Base-by-base conservation (phyloP, 2,113 vertebrate species). In the Oryzias javanicus region DNA sequence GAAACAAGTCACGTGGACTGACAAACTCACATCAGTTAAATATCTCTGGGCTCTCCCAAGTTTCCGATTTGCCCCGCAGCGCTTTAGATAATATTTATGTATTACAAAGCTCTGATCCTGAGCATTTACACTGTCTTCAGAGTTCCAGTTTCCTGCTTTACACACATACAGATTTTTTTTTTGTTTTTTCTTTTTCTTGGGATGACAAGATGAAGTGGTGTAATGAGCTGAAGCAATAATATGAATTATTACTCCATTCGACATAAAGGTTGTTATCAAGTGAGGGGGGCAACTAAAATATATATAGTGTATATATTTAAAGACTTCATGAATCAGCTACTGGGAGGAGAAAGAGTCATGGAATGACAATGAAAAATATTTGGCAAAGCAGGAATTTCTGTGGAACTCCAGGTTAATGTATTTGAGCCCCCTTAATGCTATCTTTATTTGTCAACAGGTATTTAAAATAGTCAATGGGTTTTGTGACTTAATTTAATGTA, bases 21-120 rank as follows among this genome's bases (percentile, higher is more conserved):
- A 35, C 8, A 22, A 35, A 35, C 35, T 12, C 35, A 35, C 35
- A 8, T 35, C 35, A 35, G 35, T 35, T 35, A 35, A 35, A 35
- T 35, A 12, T 35, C 35, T 10, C 35, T 35, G 35, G 10, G 35
- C 35, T 35, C 35, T 35, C 35, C 35, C 35, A 35, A 35, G 41
- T 17, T 29, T 10, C 16, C n/a, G 24, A 52, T 42, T 19, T 24
- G 40, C 10, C 15, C 20, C 25, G 60, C 40, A 56, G 13, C 41
- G 51, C 22, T 60, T 10, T 57, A 61, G 63, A 47, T 27, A 54
- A 53, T 2, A 18, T 55, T 45, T 46, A 60, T 40, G 50, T 42
- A 63, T 49, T 49, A 58, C 62, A 75, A 46, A 44, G 40, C 48
- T 46, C 24, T 3, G 22, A 22, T 55, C 49, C 59, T 65, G 7